phyloP scores from a whole-genome alignment of 1,140 invertebrate genomes.

The Hyposmocoma kahamanoa region DNA sequence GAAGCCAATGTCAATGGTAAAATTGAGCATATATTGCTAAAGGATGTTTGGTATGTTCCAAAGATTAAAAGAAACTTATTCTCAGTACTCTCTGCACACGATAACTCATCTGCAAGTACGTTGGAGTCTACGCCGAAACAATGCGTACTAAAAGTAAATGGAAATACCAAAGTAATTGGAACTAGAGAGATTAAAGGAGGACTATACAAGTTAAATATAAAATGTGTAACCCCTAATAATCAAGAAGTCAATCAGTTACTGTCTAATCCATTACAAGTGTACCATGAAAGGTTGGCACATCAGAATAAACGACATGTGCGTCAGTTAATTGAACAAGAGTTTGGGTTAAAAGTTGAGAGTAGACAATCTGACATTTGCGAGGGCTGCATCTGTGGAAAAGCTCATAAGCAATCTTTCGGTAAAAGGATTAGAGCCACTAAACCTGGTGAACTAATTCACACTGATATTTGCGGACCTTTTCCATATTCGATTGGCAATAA shows the following conservation, averaged over 20 bases:
- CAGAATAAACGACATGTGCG: neutral
- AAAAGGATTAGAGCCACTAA: slow-evolving; percentile 15
- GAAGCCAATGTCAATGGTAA: neutral
- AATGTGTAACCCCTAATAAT: neutral
- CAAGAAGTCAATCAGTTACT: neutral
- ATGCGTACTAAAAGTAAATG: too few species aligned
- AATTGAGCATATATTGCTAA: neutral
- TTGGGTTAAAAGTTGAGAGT: slow-evolving; percentile 6
- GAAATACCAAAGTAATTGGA: neutral
- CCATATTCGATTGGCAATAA: neutral
- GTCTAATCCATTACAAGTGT: neutral
- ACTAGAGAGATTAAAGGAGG: neutral
- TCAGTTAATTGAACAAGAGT: slow-evolving; percentile 1
- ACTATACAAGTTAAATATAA: slow-evolving; percentile 1
- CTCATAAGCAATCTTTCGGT: slow-evolving; percentile 15
- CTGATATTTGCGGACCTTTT: slow-evolving; percentile 14
- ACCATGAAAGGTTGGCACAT: slow-evolving; percentile 4
- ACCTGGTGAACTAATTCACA: slow-evolving; percentile 10
- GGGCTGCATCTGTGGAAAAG: slow-evolving; percentile 17
- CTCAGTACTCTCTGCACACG: slow-evolving; percentile 14
- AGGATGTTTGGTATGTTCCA: slow-evolving; percentile 14
- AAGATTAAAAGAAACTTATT: slow-evolving; percentile 15
- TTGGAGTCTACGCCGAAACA: neutral
- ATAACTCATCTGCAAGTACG: slow-evolving; percentile 5
- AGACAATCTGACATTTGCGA: slow-evolving; percentile 8